Evolutionary conservation across 1,140 invertebrate species (phyloP).

Genomic region (Pseudomyrmex sp.): DNA sequence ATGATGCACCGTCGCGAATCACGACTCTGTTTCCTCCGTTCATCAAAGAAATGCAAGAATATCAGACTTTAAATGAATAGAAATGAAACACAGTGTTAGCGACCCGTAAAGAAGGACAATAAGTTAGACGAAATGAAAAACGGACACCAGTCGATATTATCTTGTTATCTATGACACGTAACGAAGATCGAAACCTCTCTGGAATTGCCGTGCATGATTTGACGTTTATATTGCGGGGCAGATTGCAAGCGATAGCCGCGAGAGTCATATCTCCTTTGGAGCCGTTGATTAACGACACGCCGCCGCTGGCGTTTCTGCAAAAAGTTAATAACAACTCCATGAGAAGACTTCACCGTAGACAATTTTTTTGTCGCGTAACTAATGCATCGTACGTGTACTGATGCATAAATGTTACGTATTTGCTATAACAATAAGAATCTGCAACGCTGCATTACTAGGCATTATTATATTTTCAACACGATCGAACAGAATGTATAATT

Average conservation of each 20-base stretch:
- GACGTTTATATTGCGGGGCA: constrained; percentile 22
- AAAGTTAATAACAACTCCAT: constrained; percentile 48
- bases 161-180: constrained; percentile 7
- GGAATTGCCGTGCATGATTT: constrained; percentile 31
- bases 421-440: constrained; percentile 16
- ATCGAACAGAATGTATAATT: neutral
- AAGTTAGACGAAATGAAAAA: constrained; percentile 43
- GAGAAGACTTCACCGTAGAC: neutral
- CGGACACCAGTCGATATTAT: neutral
- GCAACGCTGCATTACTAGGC: constrained; percentile 1
- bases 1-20: neutral
- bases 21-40: neutral
- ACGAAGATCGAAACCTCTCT: constrained; percentile 24
- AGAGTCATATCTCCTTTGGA: constrained; percentile 10
- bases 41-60: neutral
- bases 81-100: constrained; percentile 9
- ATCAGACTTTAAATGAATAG: too few species aligned
- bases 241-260: constrained; percentile 23
- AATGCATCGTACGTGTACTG: neutral
- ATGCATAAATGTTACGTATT: neutral
- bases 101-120: neutral
- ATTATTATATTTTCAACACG: too few species aligned
- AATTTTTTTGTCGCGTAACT: constrained; percentile 5
- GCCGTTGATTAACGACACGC: constrained; percentile 9
- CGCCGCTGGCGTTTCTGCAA: constrained; percentile 12